Base-by-base conservation (phyloP, 2,797 vertebrate genomes). In the Danio jaintianensis region DNA sequence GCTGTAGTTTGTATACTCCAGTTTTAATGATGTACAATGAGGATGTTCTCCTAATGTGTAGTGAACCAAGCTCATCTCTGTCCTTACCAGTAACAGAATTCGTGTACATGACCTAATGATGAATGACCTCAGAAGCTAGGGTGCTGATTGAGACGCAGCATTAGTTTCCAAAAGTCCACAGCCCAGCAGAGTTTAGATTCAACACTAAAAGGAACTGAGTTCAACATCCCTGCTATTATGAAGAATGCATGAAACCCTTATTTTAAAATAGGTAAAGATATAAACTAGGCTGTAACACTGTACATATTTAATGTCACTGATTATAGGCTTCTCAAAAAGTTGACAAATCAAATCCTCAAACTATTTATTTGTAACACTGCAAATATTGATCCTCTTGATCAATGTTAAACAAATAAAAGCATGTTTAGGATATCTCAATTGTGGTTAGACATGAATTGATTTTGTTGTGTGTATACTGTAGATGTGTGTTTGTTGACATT, bases 351-450 rank as follows among this genome's bases (percentile, higher is more conserved):
- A 29, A 13, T 48, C 43, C 22, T 48, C 2, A 48, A 12, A 36
- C 50, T 50, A 68, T 68, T 68, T 10, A 50, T 50, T 52, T 52
- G 15, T 50, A 50, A 36, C 8, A 69, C 66, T 52, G 15, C 22
- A 38, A 38, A 45, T n/a, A 68, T 2, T 48, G 13, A 50, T 50
- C 47, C 36, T 48, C 18, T 47, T 48, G 59, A 62, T 16, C 22
- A 61, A 40, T 36, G 16, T 40, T 62, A 16, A 10, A 38, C 40
- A 40, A 40, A 16, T 56, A 10, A 56, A 22, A 56, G 10, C 2
- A 56, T 56, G 29, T 29, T 29, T 29, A 29, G 59, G 29, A 40
- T n/a, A 40, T 38, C 1, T 29, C 29, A 29, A 29, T 29, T 3
- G 29, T 36, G 8, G 58, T 15, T 59, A 58, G 36, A 59, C 36